phyloP scores from a whole-genome alignment of 2,113 vertebrate genomes.

The Onychostruthus taczanowskii region DNA sequence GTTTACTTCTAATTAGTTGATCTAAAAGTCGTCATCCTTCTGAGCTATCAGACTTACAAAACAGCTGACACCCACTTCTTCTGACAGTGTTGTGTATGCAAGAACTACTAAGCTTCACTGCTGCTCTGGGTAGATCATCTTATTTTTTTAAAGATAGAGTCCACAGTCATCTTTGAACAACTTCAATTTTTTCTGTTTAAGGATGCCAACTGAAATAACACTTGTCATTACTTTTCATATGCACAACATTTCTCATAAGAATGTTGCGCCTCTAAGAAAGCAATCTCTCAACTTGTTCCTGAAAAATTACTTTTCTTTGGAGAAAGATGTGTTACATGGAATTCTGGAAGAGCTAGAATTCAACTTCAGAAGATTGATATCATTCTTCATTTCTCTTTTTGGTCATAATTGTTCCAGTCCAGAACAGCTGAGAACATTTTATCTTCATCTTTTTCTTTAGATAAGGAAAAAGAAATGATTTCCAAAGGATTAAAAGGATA shows the following conservation, averaged over 20 bases:
- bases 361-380: neutral
- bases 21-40: neutral
- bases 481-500: neutral
- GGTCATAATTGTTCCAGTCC: neutral
- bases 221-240: neutral
- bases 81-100: neutral
- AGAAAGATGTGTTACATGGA: neutral
- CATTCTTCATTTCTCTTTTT: neutral
- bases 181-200: neutral
- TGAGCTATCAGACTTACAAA: neutral
- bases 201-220: neutral
- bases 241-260: neutral
- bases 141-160: neutral
- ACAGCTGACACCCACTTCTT: neutral
- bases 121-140: neutral
- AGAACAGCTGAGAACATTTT: neutral
- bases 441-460: neutral
- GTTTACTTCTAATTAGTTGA: neutral
- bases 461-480: neutral
- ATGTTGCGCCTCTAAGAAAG: neutral
- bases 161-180: neutral
- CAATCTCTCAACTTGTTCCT: neutral
- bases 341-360: neutral
- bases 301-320: neutral
- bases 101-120: neutral